A percentile compares a stretch with the other conserved stretches of the same genome.
These are phyloP conservation scores for Dasysyrphus tricinctus DNA, from an alignment of 2,888 invertebrate genomes.

Conservation along the genomic window DNA sequence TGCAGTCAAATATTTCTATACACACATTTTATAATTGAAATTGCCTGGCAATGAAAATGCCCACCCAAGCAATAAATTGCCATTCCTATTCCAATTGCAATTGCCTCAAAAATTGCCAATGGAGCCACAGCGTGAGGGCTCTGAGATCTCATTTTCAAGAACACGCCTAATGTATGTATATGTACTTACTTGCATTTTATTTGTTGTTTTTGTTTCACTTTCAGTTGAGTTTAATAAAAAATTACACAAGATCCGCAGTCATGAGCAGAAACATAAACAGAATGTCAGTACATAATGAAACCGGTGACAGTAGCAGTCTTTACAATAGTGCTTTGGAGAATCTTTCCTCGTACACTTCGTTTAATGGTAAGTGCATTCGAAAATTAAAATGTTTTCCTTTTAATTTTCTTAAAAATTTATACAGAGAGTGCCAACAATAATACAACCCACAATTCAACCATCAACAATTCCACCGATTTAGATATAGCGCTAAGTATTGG, in stretches of 20 bases:
- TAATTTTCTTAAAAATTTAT: conserved; percentile 2
- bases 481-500: conserved; percentile 77
- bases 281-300: conserved; percentile 44
- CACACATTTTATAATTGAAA: too few relatives aligned
- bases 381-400: not conserved
- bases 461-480: conserved; percentile 77
- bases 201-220: not conserved
- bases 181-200: not conserved
- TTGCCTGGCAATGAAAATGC: too few relatives aligned
- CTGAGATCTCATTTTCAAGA: too few relatives aligned
- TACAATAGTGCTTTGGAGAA: conserved; percentile 82
- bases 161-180: too few relatives aligned
- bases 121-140: too few relatives aligned
- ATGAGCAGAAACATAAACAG: conserved; percentile 61
- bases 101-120: too few relatives aligned
- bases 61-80: too few relatives aligned
- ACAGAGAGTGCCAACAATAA: conserved; percentile 80
- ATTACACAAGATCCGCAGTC: conserved; percentile 36
- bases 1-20: too few relatives aligned
- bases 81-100: too few relatives aligned
- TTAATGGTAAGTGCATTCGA: conserved; percentile 78
- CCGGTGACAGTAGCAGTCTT: conserved; percentile 77
- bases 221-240: conserved; percentile 23
- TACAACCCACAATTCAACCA: conserved; percentile 72
- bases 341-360: conserved; percentile 78